Evolutionary conservation across 1,140 invertebrate genomes (phyloP), one percentile per base, ranked within the genome.

Genomic region (Lasioglossum albipes): DNA sequence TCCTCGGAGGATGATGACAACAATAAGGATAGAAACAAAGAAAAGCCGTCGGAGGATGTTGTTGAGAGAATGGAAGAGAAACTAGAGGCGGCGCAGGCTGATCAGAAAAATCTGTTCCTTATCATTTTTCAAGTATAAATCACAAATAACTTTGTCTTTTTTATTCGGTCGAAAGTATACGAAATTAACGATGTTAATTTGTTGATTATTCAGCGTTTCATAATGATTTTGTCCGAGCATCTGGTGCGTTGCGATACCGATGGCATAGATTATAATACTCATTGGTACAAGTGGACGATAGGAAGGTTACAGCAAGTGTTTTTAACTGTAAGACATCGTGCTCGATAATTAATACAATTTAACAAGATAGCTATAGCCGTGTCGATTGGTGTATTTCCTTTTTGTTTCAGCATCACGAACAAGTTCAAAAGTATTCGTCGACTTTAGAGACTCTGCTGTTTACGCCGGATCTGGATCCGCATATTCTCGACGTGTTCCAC

Each of bases 161-260:
- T 49, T 49, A 49, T 13, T 12, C 13, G n/a, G 2, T 12, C 20
- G n/a, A 41, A 36, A 45, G 3, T 5, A 45, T 65, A 20, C 75
- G 75, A 57, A 66, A 69, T 27, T 65, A n/a, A 75, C 20, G 20
- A 54, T 57, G 74, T 77, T 49, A 49, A 49, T 49, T 49, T 49
- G 75, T 73, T 71, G 66, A 7, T 73, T 41, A 71, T 84, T 42
- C 90, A 97, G 96, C 95, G 98, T 83, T 99, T 99, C 93, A 99
- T 99, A 81, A 99, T 99, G 97, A 98, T 99, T 85, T 94, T 99
- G 67, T 99, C 98, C 0, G 98, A 99, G 93, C 98, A 99, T 94
- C 95, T 99, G 84, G 97, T 98, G 49, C 94, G 96, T 57, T 98
- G 97, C 92, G 98, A 99, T 91, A 97, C 97, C 6, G 98, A 99